Base-by-base conservation (phyloP, 2,888 invertebrate genomes). In the Rhingia campestris region DNA sequence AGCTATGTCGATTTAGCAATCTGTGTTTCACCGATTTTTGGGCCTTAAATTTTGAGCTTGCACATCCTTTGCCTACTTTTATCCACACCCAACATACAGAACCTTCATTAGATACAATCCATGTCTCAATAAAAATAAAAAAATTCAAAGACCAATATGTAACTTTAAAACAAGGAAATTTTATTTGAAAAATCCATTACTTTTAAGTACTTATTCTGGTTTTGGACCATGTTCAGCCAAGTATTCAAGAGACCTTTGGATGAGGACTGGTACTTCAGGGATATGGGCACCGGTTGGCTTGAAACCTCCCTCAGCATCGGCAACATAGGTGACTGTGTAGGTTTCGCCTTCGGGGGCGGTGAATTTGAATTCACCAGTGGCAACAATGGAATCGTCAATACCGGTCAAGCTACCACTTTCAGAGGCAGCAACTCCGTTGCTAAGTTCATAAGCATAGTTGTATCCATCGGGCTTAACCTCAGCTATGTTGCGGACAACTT, bases 231-330 rank as follows among this genome's bases (percentile, higher is more conserved):
- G 22, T 22, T 22, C 93, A 35, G 95, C 94, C 86, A 95, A 92
- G 89, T 93, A 95, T 37, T 93, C 94, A 51, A 95, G 91, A 33
- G 95, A 93, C 72, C 93, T 93, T 88, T 94, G 93, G 88, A 95
- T 95, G 53, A 93, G 94, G 73, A 92, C 93, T 64, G 95, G 95
- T 79, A 95, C 94, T 74, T 95, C 95, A 39, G 94, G 95, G 63
- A 91, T 74, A 88, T 91, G 91, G 86, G 89, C 91, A 70, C 91
- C 91, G 70, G 88, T 92, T 6, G 95, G 94, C 89, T 94, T 94
- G 92, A 92, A 95, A 64, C 95, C 95, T 86, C 95, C 94, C 89
- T 95, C 95, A 10, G 43, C 43, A 88, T 95, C 94, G 64, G 95
- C 95, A 43, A 93, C 90, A 91, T 95, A 95, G 3, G 92, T 91